Conservation (phyloP, 1,140 invertebrate genomes). For the Atta texana region DNA sequence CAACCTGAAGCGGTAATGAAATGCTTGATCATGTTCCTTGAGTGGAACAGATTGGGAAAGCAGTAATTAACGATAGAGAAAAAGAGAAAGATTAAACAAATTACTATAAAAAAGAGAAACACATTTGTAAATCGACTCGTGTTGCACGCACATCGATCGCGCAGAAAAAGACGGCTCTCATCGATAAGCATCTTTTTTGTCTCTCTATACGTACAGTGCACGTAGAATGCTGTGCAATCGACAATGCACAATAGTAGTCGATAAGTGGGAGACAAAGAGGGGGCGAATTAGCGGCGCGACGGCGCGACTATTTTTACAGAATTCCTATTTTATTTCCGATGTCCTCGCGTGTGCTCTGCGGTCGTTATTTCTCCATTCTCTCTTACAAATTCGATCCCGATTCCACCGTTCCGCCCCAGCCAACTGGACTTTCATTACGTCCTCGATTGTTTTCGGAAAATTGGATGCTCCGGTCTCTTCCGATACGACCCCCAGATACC, state of each 20-base stretch:
- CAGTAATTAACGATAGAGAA: constrained; percentile 21
- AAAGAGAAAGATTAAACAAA: background rate
- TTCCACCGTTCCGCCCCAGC: constrained; percentile 5
- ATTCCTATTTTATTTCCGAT: constrained; percentile 73
- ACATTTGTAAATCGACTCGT: constrained; percentile 28
- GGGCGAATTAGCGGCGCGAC: constrained; percentile 33
- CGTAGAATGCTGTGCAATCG: constrained; percentile 13
- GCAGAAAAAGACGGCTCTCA: constrained; percentile 15
- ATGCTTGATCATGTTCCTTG: background rate
- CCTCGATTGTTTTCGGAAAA: constrained; percentile 55
- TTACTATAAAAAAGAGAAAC: background rate
- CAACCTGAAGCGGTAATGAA: background rate
- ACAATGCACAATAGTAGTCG: constrained; percentile 47
- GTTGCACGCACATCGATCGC: background rate
- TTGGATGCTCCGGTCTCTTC: constrained; percentile 41
- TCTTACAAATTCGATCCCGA: constrained; percentile 53
- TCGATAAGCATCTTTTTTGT: constrained; percentile 47
- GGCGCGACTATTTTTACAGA: constrained; percentile 68
- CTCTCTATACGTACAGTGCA: background rate
- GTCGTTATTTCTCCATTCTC: constrained; percentile 63
- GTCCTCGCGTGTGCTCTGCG: constrained; percentile 34
- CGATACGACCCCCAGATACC: constrained; percentile 20
- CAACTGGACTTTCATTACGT: constrained; percentile 51
- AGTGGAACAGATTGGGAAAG: background rate
- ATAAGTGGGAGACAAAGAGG: constrained; percentile 44